A percentile compares a stretch with the other conserved stretches of the same genome.
Evolutionary conservation across 2,113 vertebrate species (phyloP).

Genomic region (Urocolius indicus): DNA sequence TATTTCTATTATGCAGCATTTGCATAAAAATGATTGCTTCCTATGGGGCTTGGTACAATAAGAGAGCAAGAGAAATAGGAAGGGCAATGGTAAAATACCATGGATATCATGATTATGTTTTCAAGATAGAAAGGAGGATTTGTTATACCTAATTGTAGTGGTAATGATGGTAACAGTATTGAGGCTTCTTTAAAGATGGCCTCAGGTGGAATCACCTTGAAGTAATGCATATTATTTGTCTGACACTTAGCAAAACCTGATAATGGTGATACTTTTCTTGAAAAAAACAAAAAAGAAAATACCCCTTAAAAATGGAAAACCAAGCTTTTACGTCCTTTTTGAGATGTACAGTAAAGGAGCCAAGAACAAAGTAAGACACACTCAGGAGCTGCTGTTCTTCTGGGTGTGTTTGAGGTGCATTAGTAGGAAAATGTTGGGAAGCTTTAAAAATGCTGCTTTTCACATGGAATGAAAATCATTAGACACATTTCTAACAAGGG

Average conservation of each 20-base stretch:
- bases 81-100: not conserved
- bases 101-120: not conserved
- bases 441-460: not conserved
- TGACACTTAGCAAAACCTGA: not conserved
- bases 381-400: not conserved
- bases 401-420: not conserved
- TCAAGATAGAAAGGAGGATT: not conserved
- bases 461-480: not conserved
- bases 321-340: not conserved
- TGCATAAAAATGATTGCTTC: constrained; percentile 30
- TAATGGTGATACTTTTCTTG: not conserved
- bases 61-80: not conserved
- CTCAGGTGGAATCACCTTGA: not conserved
- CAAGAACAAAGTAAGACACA: not conserved
- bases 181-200: not conserved
- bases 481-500: not conserved
- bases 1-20: constrained; percentile 6
- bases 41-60: not conserved
- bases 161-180: not conserved
- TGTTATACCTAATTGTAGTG: not conserved
- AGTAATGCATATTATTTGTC: not conserved
- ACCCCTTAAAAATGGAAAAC: not conserved
- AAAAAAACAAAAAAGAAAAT: not conserved
- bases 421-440: not conserved
- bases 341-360: not conserved